Conservation (phyloP, 2,797 vertebrate species). For the Neomorphus geoffroyi region DNA sequence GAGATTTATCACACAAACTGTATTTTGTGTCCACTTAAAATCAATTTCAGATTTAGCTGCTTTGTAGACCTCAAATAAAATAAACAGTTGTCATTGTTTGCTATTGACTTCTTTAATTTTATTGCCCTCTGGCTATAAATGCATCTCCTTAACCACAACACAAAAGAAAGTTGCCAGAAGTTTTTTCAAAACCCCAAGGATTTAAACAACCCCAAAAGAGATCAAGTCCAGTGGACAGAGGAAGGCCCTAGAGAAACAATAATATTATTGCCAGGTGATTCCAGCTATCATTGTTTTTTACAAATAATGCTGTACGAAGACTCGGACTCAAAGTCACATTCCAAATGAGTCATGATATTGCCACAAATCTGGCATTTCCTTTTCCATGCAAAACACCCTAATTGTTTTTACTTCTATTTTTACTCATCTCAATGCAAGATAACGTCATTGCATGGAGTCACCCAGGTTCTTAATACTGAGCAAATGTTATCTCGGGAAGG, state of each 20-base stretch:
- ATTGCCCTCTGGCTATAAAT: constrained; percentile 10
- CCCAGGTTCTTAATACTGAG: background rate
- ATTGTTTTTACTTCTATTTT: background rate
- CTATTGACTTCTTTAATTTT: constrained; percentile 19
- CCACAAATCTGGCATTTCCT: background rate
- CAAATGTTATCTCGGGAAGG: background rate
- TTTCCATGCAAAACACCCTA: background rate
- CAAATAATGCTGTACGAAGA: background rate
- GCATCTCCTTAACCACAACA: background rate
- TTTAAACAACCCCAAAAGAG: background rate
- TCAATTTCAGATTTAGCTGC: background rate
- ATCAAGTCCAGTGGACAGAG: background rate
- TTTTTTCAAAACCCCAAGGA: background rate
- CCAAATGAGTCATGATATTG: background rate
- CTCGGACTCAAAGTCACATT: background rate
- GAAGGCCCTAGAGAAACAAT: background rate
- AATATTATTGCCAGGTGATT: background rate
- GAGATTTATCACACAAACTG: background rate
- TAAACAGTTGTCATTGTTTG: background rate
- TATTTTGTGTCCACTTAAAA: background rate
- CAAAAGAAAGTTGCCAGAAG: background rate
- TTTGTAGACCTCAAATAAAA: constrained; percentile 23
- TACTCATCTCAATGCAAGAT: background rate
- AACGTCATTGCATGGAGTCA: background rate
- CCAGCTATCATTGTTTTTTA: background rate